These are phyloP conservation scores for Limenitis arthemis DNA, from an alignment of 2,888 invertebrate species.

Conservation along the genomic window DNA sequence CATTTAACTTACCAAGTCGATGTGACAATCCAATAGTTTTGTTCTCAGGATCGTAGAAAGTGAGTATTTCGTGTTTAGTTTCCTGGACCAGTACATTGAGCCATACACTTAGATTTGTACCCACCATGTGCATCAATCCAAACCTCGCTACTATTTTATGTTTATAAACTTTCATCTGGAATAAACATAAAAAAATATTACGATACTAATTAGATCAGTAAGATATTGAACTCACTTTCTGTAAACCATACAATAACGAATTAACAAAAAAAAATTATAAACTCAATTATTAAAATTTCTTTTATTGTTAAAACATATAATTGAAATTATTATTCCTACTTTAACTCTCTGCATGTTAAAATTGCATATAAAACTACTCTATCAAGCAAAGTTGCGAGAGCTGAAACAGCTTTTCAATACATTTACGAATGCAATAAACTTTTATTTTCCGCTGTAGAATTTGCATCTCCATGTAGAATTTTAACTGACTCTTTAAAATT, in stretches of 20 bases:
- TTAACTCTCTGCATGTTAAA: neutral
- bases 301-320: no score
- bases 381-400: neutral
- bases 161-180: constrained; percentile 91
- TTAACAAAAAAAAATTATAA: no score
- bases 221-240: no score
- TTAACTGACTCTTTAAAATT: neutral
- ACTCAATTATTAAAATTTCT: no score
- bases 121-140: constrained; percentile 99
- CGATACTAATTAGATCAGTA: neutral
- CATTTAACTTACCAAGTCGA: constrained; percentile 73
- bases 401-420: neutral
- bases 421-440: neutral
- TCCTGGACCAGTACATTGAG: constrained; percentile 94
- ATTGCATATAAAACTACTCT: neutral
- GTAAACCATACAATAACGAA: no score
- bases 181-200: constrained; percentile 15
- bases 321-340: no score
- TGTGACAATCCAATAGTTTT: constrained; percentile 85
- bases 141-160: constrained; percentile 93
- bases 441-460: constrained; percentile 1
- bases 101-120: constrained; percentile 98
- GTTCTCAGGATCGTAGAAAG: constrained; percentile 92
- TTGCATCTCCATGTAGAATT: neutral
- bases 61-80: constrained; percentile 94